Percentiles rank a stretch among this genome's conserved stretches.
Evolutionary conservation across 2,888 invertebrate genomes (phyloP).

Genomic region (Coleophora flavipennella): DNA sequence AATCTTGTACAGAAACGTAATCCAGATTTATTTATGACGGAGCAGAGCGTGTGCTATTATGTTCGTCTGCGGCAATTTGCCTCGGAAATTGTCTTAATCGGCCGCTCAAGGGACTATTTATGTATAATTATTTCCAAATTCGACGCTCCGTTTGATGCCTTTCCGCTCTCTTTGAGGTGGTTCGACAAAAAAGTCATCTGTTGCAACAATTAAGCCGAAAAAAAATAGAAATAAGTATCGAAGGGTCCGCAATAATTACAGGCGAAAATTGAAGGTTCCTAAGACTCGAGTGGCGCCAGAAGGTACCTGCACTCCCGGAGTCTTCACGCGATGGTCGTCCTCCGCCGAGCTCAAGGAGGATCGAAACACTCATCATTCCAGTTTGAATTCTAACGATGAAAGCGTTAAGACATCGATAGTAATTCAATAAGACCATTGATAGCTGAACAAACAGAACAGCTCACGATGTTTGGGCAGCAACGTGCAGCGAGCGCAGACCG

Average conservation of each 20-base stretch:
- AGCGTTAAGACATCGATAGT: constrained; percentile 22
- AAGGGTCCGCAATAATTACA: constrained; percentile 73
- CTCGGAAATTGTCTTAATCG: constrained; percentile 73
- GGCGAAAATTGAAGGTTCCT: constrained; percentile 70
- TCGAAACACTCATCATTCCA: too few relatives aligned
- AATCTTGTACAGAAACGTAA: constrained; percentile 71
- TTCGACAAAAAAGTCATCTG: constrained; percentile 74
- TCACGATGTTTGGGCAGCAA: constrained; percentile 22
- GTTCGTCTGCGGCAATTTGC: constrained; percentile 72
- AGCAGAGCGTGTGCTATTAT: constrained; percentile 70
- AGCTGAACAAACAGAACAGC: constrained; percentile 22
- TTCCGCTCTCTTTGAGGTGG: constrained; percentile 72
- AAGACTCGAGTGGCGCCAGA: constrained; percentile 63
- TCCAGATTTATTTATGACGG: constrained; percentile 72
- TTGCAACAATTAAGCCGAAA: constrained; percentile 69
- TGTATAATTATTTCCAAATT: constrained; percentile 74
- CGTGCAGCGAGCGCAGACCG: constrained; percentile 24
- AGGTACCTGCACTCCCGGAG: constrained; percentile 41
- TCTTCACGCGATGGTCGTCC: constrained; percentile 37
- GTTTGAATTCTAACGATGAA: constrained; percentile 1
- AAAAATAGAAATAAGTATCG: constrained; percentile 73
- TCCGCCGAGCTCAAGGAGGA: too few relatives aligned
- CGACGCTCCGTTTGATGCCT: constrained; percentile 72
- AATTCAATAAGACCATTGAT: constrained; percentile 22
- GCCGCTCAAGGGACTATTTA: constrained; percentile 74